Evolutionary conservation across 2,797 vertebrate genomes (phyloP).

Genomic region (Artibeus lituratus): DNA sequence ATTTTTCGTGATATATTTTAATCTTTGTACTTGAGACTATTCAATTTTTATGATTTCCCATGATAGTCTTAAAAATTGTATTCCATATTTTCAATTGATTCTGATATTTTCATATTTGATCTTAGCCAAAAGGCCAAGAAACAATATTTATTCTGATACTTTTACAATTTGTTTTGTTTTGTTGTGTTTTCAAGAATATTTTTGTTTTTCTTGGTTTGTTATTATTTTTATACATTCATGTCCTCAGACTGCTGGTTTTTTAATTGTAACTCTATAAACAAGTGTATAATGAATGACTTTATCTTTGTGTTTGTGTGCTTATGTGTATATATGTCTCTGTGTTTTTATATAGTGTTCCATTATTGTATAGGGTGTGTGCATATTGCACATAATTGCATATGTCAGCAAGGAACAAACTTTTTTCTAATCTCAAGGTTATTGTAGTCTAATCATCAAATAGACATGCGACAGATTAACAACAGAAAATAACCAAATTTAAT

Average conservation of each 20-base stretch:
- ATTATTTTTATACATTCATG: not conserved
- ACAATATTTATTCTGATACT: not conserved
- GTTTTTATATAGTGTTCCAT: not conserved
- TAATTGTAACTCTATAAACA: not conserved
- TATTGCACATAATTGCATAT: not conserved
- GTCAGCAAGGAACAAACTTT: not conserved
- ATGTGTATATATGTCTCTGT: not conserved
- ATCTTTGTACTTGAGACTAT: not conserved
- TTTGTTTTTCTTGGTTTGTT: not conserved
- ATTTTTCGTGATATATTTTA: not conserved
- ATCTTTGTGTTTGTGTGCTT: not conserved
- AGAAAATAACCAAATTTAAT: no score
- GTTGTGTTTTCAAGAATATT: not conserved
- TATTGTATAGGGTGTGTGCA: not conserved
- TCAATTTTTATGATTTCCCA: not conserved
- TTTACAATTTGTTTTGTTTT: not conserved
- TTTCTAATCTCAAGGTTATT: not conserved
- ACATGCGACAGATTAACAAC: no score
- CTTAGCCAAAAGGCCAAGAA: not conserved
- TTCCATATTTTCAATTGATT: not conserved
- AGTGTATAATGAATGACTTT: not conserved
- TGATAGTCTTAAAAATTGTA: not conserved
- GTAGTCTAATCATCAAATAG: no score
- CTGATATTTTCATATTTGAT: not conserved
- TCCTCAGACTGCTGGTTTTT: not conserved